Evolutionary conservation across 1,140 invertebrate genomes (phyloP).

Genomic region (Philopotamus ludificatus): DNA sequence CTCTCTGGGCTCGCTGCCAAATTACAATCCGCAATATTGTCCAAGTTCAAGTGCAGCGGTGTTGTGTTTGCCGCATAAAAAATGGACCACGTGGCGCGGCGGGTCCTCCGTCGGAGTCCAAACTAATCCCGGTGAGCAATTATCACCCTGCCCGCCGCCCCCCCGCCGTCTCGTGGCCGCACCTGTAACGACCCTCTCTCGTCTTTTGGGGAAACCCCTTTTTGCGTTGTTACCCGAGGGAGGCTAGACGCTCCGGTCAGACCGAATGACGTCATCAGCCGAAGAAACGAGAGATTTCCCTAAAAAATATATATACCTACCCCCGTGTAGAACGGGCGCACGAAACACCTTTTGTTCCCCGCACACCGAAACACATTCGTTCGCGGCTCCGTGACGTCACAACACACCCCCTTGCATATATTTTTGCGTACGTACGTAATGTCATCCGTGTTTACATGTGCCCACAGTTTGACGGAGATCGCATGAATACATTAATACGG

Average conservation of each 20-base stretch:
- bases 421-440: too few species aligned
- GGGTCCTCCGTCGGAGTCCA: slow-evolving; percentile 19
- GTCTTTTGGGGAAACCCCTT: slow-evolving; percentile 36
- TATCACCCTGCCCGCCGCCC: slow-evolving; percentile 24
- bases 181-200: slow-evolving; percentile 24
- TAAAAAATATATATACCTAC: slow-evolving; percentile 27
- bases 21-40: neutral
- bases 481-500: too few species aligned
- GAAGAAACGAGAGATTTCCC: slow-evolving; percentile 37
- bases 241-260: slow-evolving; percentile 29
- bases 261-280: slow-evolving; percentile 34
- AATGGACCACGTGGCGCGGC: too few species aligned
- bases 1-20: slow-evolving; percentile 13
- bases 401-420: slow-evolving; percentile 5
- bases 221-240: too few species aligned
- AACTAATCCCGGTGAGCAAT: slow-evolving; percentile 38
- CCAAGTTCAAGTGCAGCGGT: slow-evolving; percentile 18
- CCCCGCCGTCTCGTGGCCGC: slow-evolving; percentile 1
- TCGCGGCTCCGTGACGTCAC: too few species aligned
- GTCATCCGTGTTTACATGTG: too few species aligned
- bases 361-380: too few species aligned
- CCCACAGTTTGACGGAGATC: too few species aligned
- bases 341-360: too few species aligned
- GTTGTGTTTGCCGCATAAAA: too few species aligned
- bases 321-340: slow-evolving; percentile 7